Conservation (phyloP, 35 echinoderm and acorn worm species). For the Anneissia japonica region DNA sequence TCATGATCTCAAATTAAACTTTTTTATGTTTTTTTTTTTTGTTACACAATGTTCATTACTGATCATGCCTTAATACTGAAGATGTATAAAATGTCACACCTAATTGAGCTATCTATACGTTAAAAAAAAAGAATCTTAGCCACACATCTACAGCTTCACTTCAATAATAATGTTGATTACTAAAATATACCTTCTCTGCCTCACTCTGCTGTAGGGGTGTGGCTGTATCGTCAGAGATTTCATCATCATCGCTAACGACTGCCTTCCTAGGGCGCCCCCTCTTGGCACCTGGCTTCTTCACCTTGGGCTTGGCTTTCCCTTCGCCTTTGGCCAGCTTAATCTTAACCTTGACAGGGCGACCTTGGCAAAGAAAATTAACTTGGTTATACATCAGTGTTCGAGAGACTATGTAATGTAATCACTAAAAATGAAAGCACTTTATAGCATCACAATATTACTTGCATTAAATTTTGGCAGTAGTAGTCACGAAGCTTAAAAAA, state of each 20-base stretch:
- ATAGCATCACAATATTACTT: background rate
- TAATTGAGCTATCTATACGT: background rate
- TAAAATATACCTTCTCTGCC: slow-evolving; percentile 19
- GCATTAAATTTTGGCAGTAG: background rate
- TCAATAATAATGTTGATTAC: slow-evolving; percentile 51
- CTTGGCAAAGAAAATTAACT: slow-evolving; percentile 6
- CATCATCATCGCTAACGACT: slow-evolving; percentile 96
- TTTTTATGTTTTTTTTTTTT: too few relatives aligned
- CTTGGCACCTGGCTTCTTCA: slow-evolving; percentile 63
- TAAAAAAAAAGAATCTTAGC: background rate
- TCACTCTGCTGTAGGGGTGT: slow-evolving; percentile 47
- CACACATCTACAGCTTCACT: background rate
- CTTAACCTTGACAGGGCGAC: slow-evolving; percentile 63
- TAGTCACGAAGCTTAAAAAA: background rate
- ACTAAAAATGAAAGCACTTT: background rate
- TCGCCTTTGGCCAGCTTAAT: slow-evolving; percentile 52
- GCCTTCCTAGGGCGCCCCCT: slow-evolving; percentile 90
- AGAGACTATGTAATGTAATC: background rate
- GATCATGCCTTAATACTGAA: background rate
- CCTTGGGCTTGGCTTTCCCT: slow-evolving; percentile 62
- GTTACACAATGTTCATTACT: background rate
- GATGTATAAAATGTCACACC: background rate
- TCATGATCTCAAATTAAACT: too few relatives aligned
- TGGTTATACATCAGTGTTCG: background rate
- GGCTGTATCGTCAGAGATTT: slow-evolving; percentile 60